phyloP scores from a whole-genome alignment of 2,888 invertebrate genomes.

The Acheta domesticus region DNA sequence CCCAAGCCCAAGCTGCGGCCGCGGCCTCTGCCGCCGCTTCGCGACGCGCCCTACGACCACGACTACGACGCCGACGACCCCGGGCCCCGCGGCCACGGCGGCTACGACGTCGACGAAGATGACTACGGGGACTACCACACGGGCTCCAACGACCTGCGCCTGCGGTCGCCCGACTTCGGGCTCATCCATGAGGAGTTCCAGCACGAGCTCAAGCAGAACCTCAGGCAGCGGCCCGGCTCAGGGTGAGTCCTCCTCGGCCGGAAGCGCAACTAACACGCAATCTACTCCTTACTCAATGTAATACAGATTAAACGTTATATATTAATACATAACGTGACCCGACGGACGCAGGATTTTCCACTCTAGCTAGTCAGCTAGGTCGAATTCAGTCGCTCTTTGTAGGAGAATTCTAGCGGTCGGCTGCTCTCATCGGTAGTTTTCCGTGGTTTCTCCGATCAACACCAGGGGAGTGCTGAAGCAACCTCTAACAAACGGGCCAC shows the following conservation, averaged over 20 bases:
- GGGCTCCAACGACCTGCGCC: neutral
- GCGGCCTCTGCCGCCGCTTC: slow-evolving; percentile 12
- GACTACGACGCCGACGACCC: neutral
- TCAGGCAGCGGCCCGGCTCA: neutral
- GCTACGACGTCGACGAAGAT: slow-evolving; percentile 11
- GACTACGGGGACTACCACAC: neutral
- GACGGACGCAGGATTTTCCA: too few species aligned
- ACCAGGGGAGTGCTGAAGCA: too few species aligned
- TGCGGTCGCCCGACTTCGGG: neutral
- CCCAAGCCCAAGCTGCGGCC: neutral
- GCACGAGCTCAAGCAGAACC: neutral
- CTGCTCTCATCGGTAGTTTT: too few species aligned
- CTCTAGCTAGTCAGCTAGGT: too few species aligned
- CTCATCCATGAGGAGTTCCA: neutral
- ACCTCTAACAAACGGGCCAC: too few species aligned
- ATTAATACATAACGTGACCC: too few species aligned
- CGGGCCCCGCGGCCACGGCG: slow-evolving; percentile 22
- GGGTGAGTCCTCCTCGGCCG: neutral
- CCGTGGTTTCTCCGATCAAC: too few species aligned
- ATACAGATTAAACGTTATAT: too few species aligned
- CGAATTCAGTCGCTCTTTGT: too few species aligned
- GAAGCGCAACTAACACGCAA: too few species aligned
- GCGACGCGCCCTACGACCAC: slow-evolving; percentile 5
- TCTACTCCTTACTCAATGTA: too few species aligned
- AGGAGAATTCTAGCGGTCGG: too few species aligned